phyloP scores from a whole-genome alignment of 2,888 invertebrate species.

The Noctua janthina region DNA sequence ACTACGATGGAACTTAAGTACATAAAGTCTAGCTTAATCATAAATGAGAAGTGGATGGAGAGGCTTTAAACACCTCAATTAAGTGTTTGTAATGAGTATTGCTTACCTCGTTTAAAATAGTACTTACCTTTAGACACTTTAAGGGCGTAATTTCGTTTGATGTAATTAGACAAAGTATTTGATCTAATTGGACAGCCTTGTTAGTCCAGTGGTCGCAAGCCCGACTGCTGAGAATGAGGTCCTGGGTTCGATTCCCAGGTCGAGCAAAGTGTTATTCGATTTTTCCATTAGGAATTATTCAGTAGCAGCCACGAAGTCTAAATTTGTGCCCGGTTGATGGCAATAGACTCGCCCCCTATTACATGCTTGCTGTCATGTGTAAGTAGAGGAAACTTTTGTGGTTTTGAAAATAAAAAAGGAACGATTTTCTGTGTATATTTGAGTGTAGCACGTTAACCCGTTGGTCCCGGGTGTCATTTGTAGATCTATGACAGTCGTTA shows the following conservation, averaged over 20 bases:
- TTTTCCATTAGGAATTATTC: neutral
- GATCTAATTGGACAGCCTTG: neutral
- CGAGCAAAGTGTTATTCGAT: neutral
- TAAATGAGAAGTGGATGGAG: slow-evolving; percentile 9
- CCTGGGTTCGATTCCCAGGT: neutral
- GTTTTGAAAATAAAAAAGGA: neutral
- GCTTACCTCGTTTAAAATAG: neutral
- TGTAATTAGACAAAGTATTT: neutral
- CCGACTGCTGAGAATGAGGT: neutral
- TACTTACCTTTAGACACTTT: neutral
- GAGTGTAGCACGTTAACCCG: neutral
- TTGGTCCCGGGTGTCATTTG: too few species aligned
- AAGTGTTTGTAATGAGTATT: slow-evolving; percentile 27
- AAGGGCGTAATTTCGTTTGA: neutral
- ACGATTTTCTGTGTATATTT: neutral
- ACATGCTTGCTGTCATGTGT: too few species aligned
- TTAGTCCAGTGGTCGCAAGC: neutral
- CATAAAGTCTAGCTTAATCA: slow-evolving; percentile 18
- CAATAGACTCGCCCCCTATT: too few species aligned
- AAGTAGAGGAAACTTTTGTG: neutral
- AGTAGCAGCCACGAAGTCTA: too few species aligned
- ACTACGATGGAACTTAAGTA: neutral
- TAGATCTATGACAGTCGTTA: too few species aligned
- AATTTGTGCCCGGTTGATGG: too few species aligned
- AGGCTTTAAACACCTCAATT: slow-evolving; percentile 1